phyloP scores from a whole-genome alignment of 2,888 invertebrate genomes.

The Sphaeridia pumilis region DNA sequence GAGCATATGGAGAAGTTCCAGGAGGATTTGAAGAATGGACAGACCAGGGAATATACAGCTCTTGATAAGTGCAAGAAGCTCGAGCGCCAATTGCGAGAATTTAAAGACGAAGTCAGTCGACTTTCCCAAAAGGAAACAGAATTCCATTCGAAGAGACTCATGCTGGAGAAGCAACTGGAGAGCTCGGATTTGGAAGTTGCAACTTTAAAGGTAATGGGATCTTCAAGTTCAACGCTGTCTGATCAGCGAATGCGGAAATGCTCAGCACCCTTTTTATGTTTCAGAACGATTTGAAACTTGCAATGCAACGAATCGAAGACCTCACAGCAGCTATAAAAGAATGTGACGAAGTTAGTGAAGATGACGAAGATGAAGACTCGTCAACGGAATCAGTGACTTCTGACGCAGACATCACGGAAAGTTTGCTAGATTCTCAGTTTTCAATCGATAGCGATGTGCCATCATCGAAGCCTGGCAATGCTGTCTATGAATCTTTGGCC shows the following conservation, averaged over 20 bases:
- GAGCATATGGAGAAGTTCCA: slow-evolving; percentile 52
- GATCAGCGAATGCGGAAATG: background rate
- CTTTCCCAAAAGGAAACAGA: slow-evolving; percentile 36
- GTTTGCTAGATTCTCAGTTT: slow-evolving; percentile 9
- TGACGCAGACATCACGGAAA: slow-evolving; percentile 26
- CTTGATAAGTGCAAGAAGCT: slow-evolving; percentile 65
- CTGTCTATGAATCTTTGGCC: background rate
- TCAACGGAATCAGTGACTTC: slow-evolving; percentile 34
- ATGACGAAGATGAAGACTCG: slow-evolving; percentile 35
- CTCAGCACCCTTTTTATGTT: slow-evolving; percentile 31
- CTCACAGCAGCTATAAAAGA: slow-evolving; percentile 86
- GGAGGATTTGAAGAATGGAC: slow-evolving; percentile 56
- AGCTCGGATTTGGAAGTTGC: slow-evolving; percentile 33
- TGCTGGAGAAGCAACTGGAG: slow-evolving; percentile 33
- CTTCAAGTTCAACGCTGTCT: background rate
- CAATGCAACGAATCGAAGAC: slow-evolving; percentile 78
- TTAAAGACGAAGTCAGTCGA: slow-evolving; percentile 35
- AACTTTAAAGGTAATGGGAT: slow-evolving; percentile 30
- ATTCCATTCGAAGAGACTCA: slow-evolving; percentile 24
- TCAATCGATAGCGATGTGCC: slow-evolving; percentile 10
- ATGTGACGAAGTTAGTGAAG: slow-evolving; percentile 42
- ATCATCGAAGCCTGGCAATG: no score
- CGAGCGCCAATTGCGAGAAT: slow-evolving; percentile 51
- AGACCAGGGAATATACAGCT: slow-evolving; percentile 60
- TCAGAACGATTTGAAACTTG: slow-evolving; percentile 61